Conservation (phyloP, 1,140 invertebrate genomes). For the Drosophila mayri region DNA sequence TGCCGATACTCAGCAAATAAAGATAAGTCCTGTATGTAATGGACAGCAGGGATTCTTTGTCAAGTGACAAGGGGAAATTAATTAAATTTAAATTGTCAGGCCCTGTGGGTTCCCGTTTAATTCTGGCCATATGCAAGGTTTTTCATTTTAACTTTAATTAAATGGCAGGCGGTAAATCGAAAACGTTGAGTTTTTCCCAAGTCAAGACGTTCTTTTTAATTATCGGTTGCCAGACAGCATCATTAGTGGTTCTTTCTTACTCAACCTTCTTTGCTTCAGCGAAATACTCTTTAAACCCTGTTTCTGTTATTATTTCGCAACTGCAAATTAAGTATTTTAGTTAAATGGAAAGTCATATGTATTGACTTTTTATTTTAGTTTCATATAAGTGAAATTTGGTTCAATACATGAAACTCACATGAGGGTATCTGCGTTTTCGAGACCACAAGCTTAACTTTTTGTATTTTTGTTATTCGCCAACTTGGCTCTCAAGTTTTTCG, state of each 20-base stretch:
- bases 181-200: slow-evolving; percentile 1
- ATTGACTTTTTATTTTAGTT: no score
- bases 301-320: neutral
- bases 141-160: slow-evolving; percentile 38
- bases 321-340: neutral
- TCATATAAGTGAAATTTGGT: neutral
- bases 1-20: slow-evolving; percentile 9
- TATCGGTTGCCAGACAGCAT: slow-evolving; percentile 39
- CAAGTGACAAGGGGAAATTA: slow-evolving; percentile 61
- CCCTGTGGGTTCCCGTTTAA: slow-evolving; percentile 8
- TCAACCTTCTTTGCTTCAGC: neutral
- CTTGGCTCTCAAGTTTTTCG: slow-evolving; percentile 31
- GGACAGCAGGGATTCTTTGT: slow-evolving; percentile 34
- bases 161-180: slow-evolving; percentile 42
- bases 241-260: slow-evolving; percentile 22
- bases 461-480: slow-evolving; percentile 10
- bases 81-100: slow-evolving; percentile 53
- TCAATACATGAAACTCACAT: neutral
- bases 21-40: slow-evolving; percentile 18
- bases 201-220: slow-evolving; percentile 39
- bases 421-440: neutral
- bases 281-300: slow-evolving; percentile 17
- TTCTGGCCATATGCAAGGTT: slow-evolving; percentile 21
- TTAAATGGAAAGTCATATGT: neutral
- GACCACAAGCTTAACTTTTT: neutral